Conservation (phyloP, 1,140 invertebrate species). For the Drosophila kanapiae region DNA sequence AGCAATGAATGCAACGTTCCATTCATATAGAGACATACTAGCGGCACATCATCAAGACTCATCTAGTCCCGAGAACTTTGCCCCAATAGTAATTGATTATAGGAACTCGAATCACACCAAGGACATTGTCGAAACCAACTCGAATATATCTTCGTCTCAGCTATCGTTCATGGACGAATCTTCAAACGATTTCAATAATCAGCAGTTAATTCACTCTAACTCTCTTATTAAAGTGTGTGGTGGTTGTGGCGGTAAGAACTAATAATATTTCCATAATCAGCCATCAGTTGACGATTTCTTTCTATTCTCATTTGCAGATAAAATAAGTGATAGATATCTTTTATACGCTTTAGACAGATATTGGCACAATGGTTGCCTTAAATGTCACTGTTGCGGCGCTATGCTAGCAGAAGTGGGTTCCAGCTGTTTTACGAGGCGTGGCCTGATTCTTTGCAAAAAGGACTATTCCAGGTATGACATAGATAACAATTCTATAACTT, state of each 20-base stretch:
- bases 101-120: conserved; percentile 62
- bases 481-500: not conserved
- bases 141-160: conserved; percentile 79
- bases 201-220: conserved; percentile 87
- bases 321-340: conserved; percentile 95
- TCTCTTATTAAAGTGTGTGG: conserved; percentile 88
- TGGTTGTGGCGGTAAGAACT: conserved; percentile 86
- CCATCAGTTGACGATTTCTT: conserved; percentile 21
- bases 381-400: conserved; percentile 94
- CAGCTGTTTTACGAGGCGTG: conserved; percentile 95
- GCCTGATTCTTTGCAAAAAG: conserved; percentile 96
- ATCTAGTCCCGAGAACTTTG: conserved; percentile 87
- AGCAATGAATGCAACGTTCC: conserved; percentile 90
- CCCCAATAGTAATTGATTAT: conserved; percentile 83
- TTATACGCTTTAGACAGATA: conserved; percentile 95
- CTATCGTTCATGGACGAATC: conserved; percentile 84
- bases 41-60: conserved; percentile 88
- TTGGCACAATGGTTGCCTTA: conserved; percentile 97
- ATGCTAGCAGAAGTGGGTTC: conserved; percentile 94
- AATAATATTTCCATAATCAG: not conserved
- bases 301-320: conserved; percentile 85
- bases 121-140: conserved; percentile 72
- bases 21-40: conserved; percentile 89
- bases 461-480: conserved; percentile 94
- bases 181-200: conserved; percentile 81